Evolutionary conservation across 2,888 invertebrate species (phyloP).

Genomic region (Dolichopus griseipennis): DNA sequence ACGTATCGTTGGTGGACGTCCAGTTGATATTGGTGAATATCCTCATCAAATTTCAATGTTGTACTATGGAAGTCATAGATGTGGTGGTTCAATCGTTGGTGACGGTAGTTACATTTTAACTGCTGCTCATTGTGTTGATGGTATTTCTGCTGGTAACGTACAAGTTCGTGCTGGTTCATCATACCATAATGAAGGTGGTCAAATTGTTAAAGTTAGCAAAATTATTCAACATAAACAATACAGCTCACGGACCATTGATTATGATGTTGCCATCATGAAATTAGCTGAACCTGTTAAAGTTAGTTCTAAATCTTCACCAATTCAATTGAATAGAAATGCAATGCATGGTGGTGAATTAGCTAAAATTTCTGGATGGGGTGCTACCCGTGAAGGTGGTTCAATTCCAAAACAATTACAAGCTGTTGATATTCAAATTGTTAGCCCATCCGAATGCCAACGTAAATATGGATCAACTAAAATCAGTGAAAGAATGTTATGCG

Average conservation of each 20-base stretch:
- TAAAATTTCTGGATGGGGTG: constrained; percentile 21
- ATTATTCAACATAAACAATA: constrained; percentile 42
- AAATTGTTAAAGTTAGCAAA: constrained; percentile 9
- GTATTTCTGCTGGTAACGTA: constrained; percentile 16
- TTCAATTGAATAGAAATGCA: constrained; percentile 30
- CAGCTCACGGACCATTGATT: constrained; percentile 41
- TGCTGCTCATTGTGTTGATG: constrained; percentile 48
- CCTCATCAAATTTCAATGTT: constrained; percentile 19
- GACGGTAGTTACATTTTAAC: constrained; percentile 43
- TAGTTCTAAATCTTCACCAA: constrained; percentile 34
- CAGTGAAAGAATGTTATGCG: constrained; percentile 21
- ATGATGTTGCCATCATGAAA: constrained; percentile 47
- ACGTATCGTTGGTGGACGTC: constrained; percentile 22
- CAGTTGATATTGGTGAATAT: constrained; percentile 19
- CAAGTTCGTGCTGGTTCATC: constrained; percentile 43
- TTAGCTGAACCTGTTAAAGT: constrained; percentile 42
- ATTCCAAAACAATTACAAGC: constrained; percentile 36
- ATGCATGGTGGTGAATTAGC: constrained; percentile 10
- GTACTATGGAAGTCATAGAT: constrained; percentile 40
- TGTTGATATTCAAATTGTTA: constrained; percentile 44
- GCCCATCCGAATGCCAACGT: constrained; percentile 35
- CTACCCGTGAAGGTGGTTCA: constrained; percentile 25
- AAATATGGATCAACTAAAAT: constrained; percentile 32
- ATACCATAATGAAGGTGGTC: constrained; percentile 25
- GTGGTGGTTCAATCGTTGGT: constrained; percentile 47